These are phyloP conservation scores for Thalpophila matura DNA, from an alignment of 2,888 invertebrate genomes.

Conservation along the genomic window DNA sequence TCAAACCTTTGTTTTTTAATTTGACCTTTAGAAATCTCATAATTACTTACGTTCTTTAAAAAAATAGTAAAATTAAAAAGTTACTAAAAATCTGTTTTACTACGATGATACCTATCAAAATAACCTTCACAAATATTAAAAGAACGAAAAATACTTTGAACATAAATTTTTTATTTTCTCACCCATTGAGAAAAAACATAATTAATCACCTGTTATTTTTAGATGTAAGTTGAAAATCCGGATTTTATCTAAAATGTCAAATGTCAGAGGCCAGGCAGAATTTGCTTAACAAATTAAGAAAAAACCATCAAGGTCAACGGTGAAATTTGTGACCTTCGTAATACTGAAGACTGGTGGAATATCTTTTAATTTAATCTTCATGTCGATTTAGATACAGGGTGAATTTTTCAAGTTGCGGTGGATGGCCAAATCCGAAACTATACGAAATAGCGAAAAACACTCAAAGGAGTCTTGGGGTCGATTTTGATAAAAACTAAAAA, in stretches of 20 bases:
- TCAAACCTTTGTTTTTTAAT: not conserved
- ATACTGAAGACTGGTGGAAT: not conserved
- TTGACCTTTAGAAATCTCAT: conserved; percentile 2
- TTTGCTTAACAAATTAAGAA: conserved; percentile 55
- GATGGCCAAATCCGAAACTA: no score
- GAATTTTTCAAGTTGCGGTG: no score
- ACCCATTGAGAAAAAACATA: conserved; percentile 11
- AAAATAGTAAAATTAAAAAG: not conserved
- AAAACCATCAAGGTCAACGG: conserved; percentile 52
- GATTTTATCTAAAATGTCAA: conserved; percentile 51
- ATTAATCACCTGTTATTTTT: conserved; percentile 8
- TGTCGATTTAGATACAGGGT: no score
- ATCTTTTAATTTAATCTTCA: not conserved
- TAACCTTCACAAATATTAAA: not conserved
- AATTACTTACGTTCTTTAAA: not conserved
- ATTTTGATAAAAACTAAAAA: no score
- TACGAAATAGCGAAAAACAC: no score
- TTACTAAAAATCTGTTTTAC: not conserved
- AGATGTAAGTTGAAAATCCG: conserved; percentile 22
- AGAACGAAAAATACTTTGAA: not conserved
- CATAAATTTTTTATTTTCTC: not conserved
- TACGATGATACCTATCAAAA: not conserved
- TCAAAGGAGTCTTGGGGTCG: no score
- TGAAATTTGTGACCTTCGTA: conserved; percentile 57
- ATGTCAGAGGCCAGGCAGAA: conserved; percentile 54